Conservation (phyloP, 1,140 invertebrate genomes). For the Marisa cornuarietis region DNA sequence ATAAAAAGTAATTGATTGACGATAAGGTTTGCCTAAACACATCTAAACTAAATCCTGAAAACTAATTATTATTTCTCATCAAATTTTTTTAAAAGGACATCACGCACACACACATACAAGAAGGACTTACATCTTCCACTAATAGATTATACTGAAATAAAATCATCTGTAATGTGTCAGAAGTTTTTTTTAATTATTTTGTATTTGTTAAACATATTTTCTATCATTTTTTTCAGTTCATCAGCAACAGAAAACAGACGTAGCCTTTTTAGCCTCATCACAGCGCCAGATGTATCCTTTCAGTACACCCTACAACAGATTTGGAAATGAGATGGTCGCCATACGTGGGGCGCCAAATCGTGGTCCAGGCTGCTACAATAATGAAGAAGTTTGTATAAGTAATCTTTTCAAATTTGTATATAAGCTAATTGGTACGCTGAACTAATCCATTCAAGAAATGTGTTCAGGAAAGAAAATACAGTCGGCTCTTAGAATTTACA, state of each 20-base stretch:
- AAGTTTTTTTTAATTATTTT: neutral
- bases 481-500: too few relatives aligned
- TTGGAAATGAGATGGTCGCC: slow-evolving; percentile 61
- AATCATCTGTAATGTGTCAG: too few relatives aligned
- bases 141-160: too few relatives aligned
- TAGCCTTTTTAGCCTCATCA: slow-evolving; percentile 61
- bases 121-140: too few relatives aligned
- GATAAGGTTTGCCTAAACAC: neutral
- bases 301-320: slow-evolving; percentile 58
- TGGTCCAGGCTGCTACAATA: slow-evolving; percentile 62
- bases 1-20: neutral
- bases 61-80: too few relatives aligned
- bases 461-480: too few relatives aligned
- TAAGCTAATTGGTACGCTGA: too few relatives aligned
- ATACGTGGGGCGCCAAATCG: slow-evolving; percentile 55
- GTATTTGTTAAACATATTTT: neutral
- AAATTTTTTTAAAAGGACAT: too few relatives aligned
- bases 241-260: slow-evolving; percentile 45
- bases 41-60: too few relatives aligned
- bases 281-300: slow-evolving; percentile 59
- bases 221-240: slow-evolving; percentile 21
- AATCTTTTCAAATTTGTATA: too few relatives aligned
- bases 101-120: too few relatives aligned
- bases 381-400: slow-evolving; percentile 53
- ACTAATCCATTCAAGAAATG: too few relatives aligned